These are phyloP conservation scores for Lasioglossum marginatum DNA, from an alignment of 2,888 invertebrate species.

Conservation along the genomic window DNA sequence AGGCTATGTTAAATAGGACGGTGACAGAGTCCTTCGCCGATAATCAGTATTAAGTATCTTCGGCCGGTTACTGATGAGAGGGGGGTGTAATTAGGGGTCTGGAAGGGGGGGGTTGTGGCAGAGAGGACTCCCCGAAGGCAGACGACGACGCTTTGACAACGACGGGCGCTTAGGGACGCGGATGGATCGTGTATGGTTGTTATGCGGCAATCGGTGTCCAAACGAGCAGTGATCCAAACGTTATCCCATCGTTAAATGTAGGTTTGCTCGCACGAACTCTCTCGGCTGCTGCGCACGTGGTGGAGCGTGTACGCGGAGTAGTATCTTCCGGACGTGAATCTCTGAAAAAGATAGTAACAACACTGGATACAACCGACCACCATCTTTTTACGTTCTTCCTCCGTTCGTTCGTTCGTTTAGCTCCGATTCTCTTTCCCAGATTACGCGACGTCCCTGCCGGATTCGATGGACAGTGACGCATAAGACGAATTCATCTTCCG, in stretches of 20 bases:
- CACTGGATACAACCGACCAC: conserved; percentile 51
- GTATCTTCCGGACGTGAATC: conserved; percentile 91
- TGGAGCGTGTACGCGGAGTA: conserved; percentile 92
- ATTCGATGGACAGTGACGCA: background rate
- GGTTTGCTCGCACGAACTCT: conserved; percentile 94
- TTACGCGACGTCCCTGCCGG: background rate
- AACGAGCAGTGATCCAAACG: conserved; percentile 59
- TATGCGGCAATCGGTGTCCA: conserved; percentile 47
- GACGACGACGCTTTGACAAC: conserved; percentile 38
- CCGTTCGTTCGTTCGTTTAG: background rate
- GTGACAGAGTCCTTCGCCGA: conserved; percentile 52
- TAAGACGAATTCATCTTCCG: background rate
- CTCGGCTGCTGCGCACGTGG: conserved; percentile 90
- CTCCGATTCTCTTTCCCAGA: background rate
- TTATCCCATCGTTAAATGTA: conserved; percentile 89
- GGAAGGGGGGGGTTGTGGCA: background rate
- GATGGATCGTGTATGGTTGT: conserved; percentile 15
- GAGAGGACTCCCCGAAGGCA: conserved; percentile 30
- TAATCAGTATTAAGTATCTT: conserved; percentile 62
- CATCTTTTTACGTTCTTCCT: background rate
- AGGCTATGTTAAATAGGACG: conserved; percentile 58
- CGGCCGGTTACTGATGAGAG: conserved; percentile 44
- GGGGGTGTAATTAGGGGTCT: background rate
- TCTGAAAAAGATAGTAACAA: conserved; percentile 87
- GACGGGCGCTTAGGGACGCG: conserved; percentile 24